phyloP scores from a whole-genome alignment of 2,113 vertebrate genomes.

The Pogona vitticeps region DNA sequence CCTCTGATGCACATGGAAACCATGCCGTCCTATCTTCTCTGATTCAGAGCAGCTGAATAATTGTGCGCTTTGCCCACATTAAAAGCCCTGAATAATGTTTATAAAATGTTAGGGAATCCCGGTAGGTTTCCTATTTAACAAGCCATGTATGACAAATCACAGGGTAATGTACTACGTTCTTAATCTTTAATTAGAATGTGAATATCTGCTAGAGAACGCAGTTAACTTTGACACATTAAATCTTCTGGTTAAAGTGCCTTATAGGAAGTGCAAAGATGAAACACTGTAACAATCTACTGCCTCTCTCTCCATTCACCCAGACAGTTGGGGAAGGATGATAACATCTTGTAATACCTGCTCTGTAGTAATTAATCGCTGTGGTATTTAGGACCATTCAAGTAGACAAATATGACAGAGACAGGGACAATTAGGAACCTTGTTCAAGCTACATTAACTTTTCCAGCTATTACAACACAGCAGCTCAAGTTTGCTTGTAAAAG shows the following conservation, averaged over 20 bases:
- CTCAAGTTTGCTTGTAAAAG: conserved; percentile 91
- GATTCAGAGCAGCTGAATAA: conserved; percentile 74
- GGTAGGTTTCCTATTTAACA: conserved; percentile 90
- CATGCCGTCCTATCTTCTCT: conserved; percentile 62
- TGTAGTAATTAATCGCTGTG: conserved; percentile 97
- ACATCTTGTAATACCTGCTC: conserved; percentile 92
- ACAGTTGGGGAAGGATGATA: conserved; percentile 87
- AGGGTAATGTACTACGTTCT: conserved; percentile 90
- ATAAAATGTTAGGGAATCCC: conserved; percentile 88
- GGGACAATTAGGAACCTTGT: conserved; percentile 97
- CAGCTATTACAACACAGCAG: conserved; percentile 90
- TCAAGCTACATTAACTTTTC: conserved; percentile 99
- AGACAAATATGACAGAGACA: conserved; percentile 99
- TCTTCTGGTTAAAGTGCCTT: conserved; percentile 92
- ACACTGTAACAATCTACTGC: conserved; percentile 82
- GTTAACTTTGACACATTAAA: conserved; percentile 92
- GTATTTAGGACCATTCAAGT: conserved; percentile 98
- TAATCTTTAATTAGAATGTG: conserved; percentile 94
- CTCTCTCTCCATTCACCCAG: conserved; percentile 86
- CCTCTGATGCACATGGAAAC: conserved; percentile 5
- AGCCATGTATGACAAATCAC: conserved; percentile 93
- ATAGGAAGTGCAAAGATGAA: conserved; percentile 87
- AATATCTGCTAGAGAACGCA: conserved; percentile 86
- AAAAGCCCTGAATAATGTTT: conserved; percentile 86
- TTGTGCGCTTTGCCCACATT: conserved; percentile 81